These are phyloP conservation scores for Excalfactoria chinensis DNA, from an alignment of 2,113 vertebrate genomes.

Conservation along the genomic window DNA sequence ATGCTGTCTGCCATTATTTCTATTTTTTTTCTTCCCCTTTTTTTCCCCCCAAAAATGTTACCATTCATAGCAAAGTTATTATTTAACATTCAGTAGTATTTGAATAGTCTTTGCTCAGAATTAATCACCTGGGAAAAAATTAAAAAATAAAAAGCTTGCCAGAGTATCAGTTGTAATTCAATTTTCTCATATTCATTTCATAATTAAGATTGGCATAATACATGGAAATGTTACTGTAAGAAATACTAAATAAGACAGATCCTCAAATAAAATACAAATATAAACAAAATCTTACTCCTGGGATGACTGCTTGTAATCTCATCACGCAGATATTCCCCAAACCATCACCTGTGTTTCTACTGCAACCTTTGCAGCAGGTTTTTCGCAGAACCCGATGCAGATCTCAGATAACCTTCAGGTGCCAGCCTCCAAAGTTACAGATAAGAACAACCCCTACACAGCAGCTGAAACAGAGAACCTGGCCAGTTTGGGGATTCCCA, in stretches of 20 bases:
- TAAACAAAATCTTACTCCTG: not conserved
- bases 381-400: not conserved
- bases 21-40: not conserved
- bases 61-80: not conserved
- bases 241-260: not conserved
- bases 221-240: not conserved
- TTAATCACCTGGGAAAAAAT: not conserved
- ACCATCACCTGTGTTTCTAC: not conserved
- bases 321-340: not conserved
- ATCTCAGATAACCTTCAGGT: not conserved
- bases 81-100: not conserved
- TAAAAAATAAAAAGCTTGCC: not conserved
- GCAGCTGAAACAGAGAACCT: not conserved
- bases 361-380: not conserved
- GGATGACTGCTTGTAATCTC: not conserved
- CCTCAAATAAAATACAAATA: not conserved
- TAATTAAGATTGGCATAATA: not conserved
- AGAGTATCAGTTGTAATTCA: not conserved
- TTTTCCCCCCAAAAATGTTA: not conserved
- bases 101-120: not conserved
- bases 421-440: not conserved
- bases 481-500: accelerated
- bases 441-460: not conserved
- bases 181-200: not conserved
- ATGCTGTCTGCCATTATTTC: not conserved